Base-by-base conservation (phyloP, 2,797 vertebrate species). In the Coregonus sp. region DNA sequence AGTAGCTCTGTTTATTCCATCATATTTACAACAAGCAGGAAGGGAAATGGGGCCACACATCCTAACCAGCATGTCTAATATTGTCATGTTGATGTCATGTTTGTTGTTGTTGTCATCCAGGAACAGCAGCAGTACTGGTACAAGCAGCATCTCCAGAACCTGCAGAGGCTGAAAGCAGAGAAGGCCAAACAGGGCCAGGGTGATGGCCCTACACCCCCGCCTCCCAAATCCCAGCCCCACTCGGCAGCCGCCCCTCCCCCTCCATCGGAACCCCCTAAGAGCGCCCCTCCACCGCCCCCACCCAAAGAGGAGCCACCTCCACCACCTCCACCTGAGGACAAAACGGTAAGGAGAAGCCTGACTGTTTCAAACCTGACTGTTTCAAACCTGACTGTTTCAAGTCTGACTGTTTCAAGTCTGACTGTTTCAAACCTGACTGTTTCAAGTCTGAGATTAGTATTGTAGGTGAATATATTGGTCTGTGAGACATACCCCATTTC, bases 111-210 rank as follows among this genome's bases (percentile, higher is more conserved):
- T 47, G 40, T 47, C 40, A 51, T 25, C 9, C 83, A 99, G 97
- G 95, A 98, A 31, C 97, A 98, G 84, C 97, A 99, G 84, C 97
- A 99, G 25, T 97, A 95, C 84, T 99, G 97, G 97, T 99, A 99
- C 87, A 95, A 98, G 80, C 96, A 98, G 78, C 98, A 99, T 89
- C 91, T 98, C 73, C 94, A 97, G 87, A 98, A 97, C 88, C 92
- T 99, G 78, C 95, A 95, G 79, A 94, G 93, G 86, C 70, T 95
- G 59, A 95, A 96, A 76, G 92, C 93, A 78, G 94, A 95, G 50
- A 93, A 84, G 88, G 93, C 93, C 77, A 96, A 94, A 90, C 95
- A 94, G 80, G 95, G 93, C 83, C 91, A 86, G 0, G 82, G 78
- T 6, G 86, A 83, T 18, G 63, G 78, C 20, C 15, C 67, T 59